Evolutionary conservation across 92 coral and sea anemone species (phyloP).

Genomic region (Bergia puertoricense): DNA sequence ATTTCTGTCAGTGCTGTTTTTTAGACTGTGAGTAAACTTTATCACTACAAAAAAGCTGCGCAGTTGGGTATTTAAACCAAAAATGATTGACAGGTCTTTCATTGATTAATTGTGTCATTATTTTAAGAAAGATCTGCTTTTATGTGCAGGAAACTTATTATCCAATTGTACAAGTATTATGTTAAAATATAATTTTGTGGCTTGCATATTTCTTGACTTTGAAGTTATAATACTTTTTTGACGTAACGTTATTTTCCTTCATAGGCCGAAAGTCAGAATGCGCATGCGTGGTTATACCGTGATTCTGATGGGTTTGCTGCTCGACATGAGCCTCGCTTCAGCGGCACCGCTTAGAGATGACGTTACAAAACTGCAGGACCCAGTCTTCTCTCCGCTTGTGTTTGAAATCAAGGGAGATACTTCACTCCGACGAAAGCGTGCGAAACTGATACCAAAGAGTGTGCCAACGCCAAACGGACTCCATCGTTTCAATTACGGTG

Average conservation of each 20-base stretch:
- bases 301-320: not conserved
- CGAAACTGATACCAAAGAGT: not conserved
- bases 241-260: not conserved
- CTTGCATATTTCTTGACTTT: not conserved
- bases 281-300: not conserved
- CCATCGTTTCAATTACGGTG: not conserved
- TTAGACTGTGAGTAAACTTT: too few relatives aligned
- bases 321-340: not conserved
- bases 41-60: too few relatives aligned
- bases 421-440: not conserved
- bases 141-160: not conserved
- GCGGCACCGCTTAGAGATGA: constrained; percentile 3
- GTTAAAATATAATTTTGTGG: not conserved
- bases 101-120: too few relatives aligned
- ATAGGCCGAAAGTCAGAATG: not conserved
- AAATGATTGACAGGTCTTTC: not conserved
- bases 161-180: not conserved
- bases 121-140: not conserved
- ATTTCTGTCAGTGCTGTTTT: too few relatives aligned
- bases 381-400: not conserved
- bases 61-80: too few relatives aligned
- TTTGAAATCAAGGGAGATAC: not conserved
- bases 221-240: not conserved
- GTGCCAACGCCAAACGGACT: too few relatives aligned
- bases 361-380: not conserved